Percentiles rank a stretch among this genome's conserved stretches.
These are phyloP conservation scores for Dolichotis patagonum DNA, from an alignment of 2,113 vertebrate species.

Conservation along the genomic window DNA sequence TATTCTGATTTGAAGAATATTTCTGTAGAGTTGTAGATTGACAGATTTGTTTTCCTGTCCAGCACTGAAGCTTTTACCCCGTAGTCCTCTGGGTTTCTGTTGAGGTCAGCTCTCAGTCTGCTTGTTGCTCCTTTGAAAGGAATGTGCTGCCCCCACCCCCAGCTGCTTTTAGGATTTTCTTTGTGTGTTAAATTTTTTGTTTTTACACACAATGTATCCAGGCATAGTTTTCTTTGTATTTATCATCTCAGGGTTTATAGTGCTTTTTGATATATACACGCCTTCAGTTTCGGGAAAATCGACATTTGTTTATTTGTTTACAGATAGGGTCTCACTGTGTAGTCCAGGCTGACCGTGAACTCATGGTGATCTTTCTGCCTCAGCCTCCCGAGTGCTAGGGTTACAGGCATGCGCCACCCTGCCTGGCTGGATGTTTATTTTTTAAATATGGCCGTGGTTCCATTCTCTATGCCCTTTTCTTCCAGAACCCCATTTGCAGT, in stretches of 20 bases:
- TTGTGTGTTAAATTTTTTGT: neutral
- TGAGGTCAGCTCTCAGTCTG: neutral
- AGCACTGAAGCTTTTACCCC: neutral
- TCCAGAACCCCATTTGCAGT: neutral
- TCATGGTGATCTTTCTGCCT: neutral
- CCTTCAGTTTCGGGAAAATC: slow-evolving; percentile 32
- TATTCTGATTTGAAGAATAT: neutral
- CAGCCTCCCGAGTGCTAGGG: neutral
- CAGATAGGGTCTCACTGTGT: neutral
- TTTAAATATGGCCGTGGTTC: neutral
- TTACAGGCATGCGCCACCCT: neutral
- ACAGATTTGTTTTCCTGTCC: neutral
- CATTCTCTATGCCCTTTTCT: slow-evolving; percentile 25
- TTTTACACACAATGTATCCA: neutral
- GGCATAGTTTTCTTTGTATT: slow-evolving; percentile 41
- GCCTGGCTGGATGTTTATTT: neutral
- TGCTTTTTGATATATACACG: neutral
- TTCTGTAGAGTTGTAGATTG: neutral
- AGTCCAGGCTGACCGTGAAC: neutral
- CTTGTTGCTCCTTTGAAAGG: neutral
- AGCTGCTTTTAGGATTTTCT: neutral
- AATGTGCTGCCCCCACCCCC: neutral
- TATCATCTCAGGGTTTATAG: neutral
- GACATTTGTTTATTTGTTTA: neutral
- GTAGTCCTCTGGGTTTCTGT: neutral